Evolutionary conservation across 2,888 invertebrate genomes (phyloP).

Genomic region (Latrodectus elegans): DNA sequence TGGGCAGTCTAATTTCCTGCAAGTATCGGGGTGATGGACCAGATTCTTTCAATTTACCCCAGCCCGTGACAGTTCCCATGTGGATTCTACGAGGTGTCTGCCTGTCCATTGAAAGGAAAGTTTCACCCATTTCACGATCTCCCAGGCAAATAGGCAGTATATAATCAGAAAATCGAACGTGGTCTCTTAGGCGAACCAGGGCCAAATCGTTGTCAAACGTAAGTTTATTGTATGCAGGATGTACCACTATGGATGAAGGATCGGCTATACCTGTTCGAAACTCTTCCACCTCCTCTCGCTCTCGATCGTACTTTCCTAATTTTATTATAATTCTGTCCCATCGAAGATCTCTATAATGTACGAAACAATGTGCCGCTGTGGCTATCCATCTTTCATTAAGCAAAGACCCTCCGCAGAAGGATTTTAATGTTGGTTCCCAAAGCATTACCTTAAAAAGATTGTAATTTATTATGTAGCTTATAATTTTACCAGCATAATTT

Average conservation of each 20-base stretch:
- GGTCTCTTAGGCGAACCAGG: conserved; percentile 69
- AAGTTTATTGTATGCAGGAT: conserved; percentile 71
- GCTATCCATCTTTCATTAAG: conserved; percentile 72
- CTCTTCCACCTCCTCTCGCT: conserved; percentile 70
- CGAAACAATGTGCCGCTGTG: conserved; percentile 73
- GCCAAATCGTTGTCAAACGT: conserved; percentile 73
- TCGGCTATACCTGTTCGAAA: conserved; percentile 68
- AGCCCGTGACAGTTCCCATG: conserved; percentile 72
- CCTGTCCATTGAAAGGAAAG: conserved; percentile 13
- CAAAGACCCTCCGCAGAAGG: conserved; percentile 72
- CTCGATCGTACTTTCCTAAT: conserved; percentile 72
- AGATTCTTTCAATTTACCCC: conserved; percentile 72
- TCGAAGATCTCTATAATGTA: conserved; percentile 36
- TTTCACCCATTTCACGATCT: conserved; percentile 32
- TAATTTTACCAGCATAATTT: no score
- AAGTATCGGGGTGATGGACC: conserved; percentile 71
- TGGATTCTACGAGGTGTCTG: not conserved
- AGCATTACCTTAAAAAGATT: conserved; percentile 71
- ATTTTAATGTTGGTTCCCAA: conserved; percentile 71
- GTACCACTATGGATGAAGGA: conserved; percentile 67
- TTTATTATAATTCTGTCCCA: conserved; percentile 69
- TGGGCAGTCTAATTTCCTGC: conserved; percentile 71
- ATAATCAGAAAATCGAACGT: conserved; percentile 71
- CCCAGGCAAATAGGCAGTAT: conserved; percentile 72
- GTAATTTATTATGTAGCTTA: no score